Conservation (phyloP, 92 coral and sea anemone genomes). For the Bergia puertoricense region DNA sequence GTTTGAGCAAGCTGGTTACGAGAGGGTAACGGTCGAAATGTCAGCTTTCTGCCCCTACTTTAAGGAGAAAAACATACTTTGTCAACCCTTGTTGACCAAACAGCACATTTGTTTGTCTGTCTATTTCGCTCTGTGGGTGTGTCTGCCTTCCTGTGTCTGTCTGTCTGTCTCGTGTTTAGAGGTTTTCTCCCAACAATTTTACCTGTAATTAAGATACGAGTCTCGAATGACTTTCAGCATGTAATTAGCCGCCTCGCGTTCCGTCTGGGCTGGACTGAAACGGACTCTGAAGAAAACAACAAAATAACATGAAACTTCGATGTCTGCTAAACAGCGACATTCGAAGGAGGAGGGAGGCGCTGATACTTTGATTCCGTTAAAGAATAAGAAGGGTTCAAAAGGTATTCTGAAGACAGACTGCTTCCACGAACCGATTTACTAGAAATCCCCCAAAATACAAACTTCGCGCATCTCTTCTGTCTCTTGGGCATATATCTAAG, state of each 20-base stretch:
- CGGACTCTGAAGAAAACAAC: slow-evolving; percentile 74
- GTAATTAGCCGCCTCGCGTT: slow-evolving; percentile 96
- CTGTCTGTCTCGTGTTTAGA: not conserved
- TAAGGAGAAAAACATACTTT: too few relatives aligned
- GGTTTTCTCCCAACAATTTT: not conserved
- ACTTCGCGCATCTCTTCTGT: too few relatives aligned
- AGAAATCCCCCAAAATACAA: too few relatives aligned
- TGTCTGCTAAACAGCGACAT: not conserved
- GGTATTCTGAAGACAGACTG: too few relatives aligned
- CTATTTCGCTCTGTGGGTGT: too few relatives aligned
- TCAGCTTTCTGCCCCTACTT: too few relatives aligned
- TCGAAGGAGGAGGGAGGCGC: not conserved
- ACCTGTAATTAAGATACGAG: slow-evolving; percentile 96
- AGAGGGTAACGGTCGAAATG: too few relatives aligned
- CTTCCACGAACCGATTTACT: too few relatives aligned
- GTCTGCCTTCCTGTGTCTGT: not conserved
- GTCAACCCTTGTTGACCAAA: too few relatives aligned
- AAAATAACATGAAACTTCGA: not conserved
- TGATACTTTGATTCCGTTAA: not conserved
- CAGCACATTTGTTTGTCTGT: too few relatives aligned
- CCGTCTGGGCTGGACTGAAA: slow-evolving; percentile 95
- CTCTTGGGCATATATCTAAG: not conserved
- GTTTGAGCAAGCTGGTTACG: too few relatives aligned
- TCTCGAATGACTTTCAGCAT: slow-evolving; percentile 96
- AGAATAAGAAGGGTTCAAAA: too few relatives aligned